A percentile compares a stretch with the other conserved stretches of the same genome.
Conservation (phyloP, 2,888 invertebrate genomes). For the Rotaria sp. region DNA sequence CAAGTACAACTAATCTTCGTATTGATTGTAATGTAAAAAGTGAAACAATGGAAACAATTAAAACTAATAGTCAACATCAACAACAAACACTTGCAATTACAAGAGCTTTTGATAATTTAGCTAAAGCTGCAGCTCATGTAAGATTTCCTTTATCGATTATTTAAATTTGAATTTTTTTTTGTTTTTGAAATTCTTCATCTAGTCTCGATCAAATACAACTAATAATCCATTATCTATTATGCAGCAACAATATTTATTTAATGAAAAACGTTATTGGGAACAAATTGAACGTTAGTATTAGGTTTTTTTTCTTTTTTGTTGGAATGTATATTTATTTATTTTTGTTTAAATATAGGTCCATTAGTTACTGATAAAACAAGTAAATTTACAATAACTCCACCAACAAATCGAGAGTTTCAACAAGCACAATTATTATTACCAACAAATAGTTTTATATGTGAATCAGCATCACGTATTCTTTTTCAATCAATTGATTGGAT, state of each 20-base stretch:
- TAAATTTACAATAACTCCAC: background rate
- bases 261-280: constrained; percentile 38
- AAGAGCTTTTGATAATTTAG: constrained; percentile 39
- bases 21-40: constrained; percentile 12
- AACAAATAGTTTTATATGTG: constrained; percentile 33
- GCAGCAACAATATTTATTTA: background rate
- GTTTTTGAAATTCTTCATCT: background rate
- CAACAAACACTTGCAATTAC: constrained; percentile 36
- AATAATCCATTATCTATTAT: background rate
- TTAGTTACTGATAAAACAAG: constrained; percentile 11
- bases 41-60: background rate
- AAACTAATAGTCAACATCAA: background rate
- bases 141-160: background rate
- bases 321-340: background rate
- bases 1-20: constrained; percentile 6
- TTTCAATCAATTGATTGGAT: constrained; percentile 40
- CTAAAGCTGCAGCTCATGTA: constrained; percentile 30
- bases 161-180: background rate
- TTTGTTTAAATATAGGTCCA: background rate
- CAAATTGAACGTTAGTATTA: constrained; percentile 29
- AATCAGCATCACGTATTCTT: constrained; percentile 39
- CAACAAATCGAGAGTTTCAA: constrained; percentile 7
- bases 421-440: background rate
- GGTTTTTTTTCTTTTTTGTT: background rate
- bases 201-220: background rate